Conservation (phyloP, 2,888 invertebrate species). For the Drosophila sordidapex region DNA sequence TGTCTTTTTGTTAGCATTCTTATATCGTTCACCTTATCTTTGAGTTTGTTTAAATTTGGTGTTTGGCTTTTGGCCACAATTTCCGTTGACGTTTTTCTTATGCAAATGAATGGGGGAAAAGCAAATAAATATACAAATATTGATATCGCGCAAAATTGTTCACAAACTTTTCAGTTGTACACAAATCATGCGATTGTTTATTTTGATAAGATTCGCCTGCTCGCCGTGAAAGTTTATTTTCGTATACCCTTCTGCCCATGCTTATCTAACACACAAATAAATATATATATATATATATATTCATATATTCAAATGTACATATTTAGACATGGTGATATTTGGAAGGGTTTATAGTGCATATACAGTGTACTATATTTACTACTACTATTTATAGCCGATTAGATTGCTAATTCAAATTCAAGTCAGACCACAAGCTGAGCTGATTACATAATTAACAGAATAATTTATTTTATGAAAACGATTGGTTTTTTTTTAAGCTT, state of each 20-base stretch:
- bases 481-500: neutral
- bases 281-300: neutral
- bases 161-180: conserved; percentile 16
- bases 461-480: neutral
- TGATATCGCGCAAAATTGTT: conserved; percentile 20
- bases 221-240: conserved; percentile 13
- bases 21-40: conserved; percentile 11
- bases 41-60: conserved; percentile 10
- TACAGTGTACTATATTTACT: neutral
- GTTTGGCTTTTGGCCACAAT: conserved; percentile 6
- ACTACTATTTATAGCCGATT: neutral
- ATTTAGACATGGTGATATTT: neutral
- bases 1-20: neutral
- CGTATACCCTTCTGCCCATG: conserved; percentile 6
- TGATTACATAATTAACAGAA: neutral
- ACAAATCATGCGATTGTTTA: conserved; percentile 17
- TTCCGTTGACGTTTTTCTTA: conserved; percentile 3
- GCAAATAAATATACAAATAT: conserved; percentile 17
- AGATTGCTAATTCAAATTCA: neutral
- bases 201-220: conserved; percentile 25
- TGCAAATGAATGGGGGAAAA: conserved; percentile 21
- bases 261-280: conserved; percentile 23
- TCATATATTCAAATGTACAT: neutral
- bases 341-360: neutral
- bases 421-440: neutral